Evolutionary conservation across 2,888 invertebrate genomes (phyloP), one percentile per base, ranked within the genome.

Genomic region (Muscina levida): DNA sequence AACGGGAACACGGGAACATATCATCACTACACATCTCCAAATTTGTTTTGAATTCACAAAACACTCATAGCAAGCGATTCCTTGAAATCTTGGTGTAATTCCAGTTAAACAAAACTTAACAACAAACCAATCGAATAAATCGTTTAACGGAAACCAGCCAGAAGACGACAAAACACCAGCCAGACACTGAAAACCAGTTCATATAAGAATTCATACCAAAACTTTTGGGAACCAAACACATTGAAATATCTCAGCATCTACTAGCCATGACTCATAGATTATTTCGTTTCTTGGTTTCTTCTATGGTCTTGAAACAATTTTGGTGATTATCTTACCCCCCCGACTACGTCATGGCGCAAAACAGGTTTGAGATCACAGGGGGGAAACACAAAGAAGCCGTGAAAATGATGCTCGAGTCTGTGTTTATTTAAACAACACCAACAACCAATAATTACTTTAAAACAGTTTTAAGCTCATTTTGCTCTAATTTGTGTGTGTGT

Each of bases 251-350:
- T n/a, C n/a, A n/a, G n/a, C n/a, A n/a, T n/a, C n/a, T n/a, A n/a
- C n/a, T n/a, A n/a, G 24, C 3, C 66, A 67, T 81, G 80, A 77
- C 51, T 80, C 80, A 80, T 71, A 44, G 73, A 67, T 68, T 67
- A 53, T 31, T n/a, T 17, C 17, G 46, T 15, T 3, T n/a, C n/a
- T n/a, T n/a, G n/a, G 13, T 5, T 53, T 53, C 2, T 53, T 22
- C 46, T 1, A 48, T 44, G 2, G n/a, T n/a, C n/a, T n/a, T n/a
- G n/a, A n/a, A n/a, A n/a, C n/a, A n/a, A n/a, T n/a, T n/a, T n/a
- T n/a, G 15, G 2, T 22, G 53, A 53, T 51, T 65, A 51, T 53
- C 22, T 15, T 26, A n/a, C n/a, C 72, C n/a, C 17, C 39, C 8
- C 11, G 10, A 79, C 75, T 72, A 72, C 72, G 73, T 80, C 31